Evolutionary conservation across 2,113 vertebrate genomes (phyloP), one percentile per base, ranked within the genome.

Genomic region (Phaethon lepturus): DNA sequence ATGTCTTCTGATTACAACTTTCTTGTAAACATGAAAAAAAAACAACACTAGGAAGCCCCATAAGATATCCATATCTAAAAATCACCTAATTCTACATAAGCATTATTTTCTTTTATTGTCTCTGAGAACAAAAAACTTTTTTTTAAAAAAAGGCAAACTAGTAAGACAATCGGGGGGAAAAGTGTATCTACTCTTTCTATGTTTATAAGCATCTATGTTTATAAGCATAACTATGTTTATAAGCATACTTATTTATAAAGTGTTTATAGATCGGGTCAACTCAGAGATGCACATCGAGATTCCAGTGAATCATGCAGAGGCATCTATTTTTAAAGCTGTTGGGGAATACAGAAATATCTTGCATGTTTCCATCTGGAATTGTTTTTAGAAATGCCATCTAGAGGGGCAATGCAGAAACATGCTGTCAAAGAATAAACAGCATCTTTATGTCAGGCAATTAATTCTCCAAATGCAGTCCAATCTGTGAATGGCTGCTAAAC

Each of bases 401-500:
- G 81, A 85, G 71, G 86, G 72, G 86, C 38, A 89, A 87, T 38
- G 84, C 82, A 90, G 75, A 97, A 95, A 96, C 64, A 71, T 47
- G 82, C 86, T 96, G 92, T 95, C 88, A 97, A 95, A 97, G 82
- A 96, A 97, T 96, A 97, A 97, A 94, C 91, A 96, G 75, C 33
- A 88, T 91, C 92, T 98, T 97, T 97, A 96, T 96, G 71, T 77
- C 89, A 92, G 81, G 95, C 89, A 97, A 95, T 97, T 96, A 96
- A 92, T 94, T 95, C 91, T 71, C 85, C 73, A 88, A 86, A 95
- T 73, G 87, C 81, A 95, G 85, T 59, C 47, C 86, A 92, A 92
- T 96, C 78, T 94, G 83, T 90, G 93, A 98, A 97, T 76, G 72
- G 68, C 47, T 95, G 80, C 87, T 97, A 98, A 98, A 98, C 97